A percentile compares a stretch with the other conserved stretches of the same genome.
phyloP scores from a whole-genome alignment of 2,888 invertebrate genomes.

The Eledone cirrhosa region DNA sequence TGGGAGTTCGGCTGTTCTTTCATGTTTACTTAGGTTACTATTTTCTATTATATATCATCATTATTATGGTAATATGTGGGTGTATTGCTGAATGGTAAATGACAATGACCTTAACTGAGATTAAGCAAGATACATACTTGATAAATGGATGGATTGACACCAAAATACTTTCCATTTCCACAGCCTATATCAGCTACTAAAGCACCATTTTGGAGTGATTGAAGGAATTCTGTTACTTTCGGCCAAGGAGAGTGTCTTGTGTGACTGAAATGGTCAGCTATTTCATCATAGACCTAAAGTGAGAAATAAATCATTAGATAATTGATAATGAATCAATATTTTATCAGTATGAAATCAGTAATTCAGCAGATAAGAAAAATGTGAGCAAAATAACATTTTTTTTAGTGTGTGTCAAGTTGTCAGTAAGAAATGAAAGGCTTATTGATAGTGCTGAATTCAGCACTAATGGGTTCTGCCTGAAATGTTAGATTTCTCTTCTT shows the following conservation, averaged over 20 bases:
- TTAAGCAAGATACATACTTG: slow-evolving; percentile 70
- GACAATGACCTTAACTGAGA: background rate
- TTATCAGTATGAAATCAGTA: background rate
- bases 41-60: too few relatives aligned
- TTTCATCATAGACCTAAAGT: slow-evolving; percentile 87
- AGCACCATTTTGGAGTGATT: slow-evolving; percentile 73
- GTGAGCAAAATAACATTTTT: background rate
- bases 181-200: slow-evolving; percentile 89
- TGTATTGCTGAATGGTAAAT: background rate
- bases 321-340: too few relatives aligned
- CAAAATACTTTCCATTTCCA: slow-evolving; percentile 97
- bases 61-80: too few relatives aligned
- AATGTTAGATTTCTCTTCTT: too few relatives aligned
- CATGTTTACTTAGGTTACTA: too few relatives aligned
- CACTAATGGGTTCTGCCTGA: too few relatives aligned
- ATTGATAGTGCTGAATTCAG: too few relatives aligned
- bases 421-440: too few relatives aligned
- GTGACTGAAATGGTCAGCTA: slow-evolving; percentile 92
- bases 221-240: slow-evolving; percentile 80
- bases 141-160: slow-evolving; percentile 71
- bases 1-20: too few relatives aligned
- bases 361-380: background rate
- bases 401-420: background rate
- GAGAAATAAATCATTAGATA: background rate
- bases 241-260: slow-evolving; percentile 97